phyloP scores from a whole-genome alignment of 2,113 vertebrate genomes.

The Heterocephalus glaber region DNA sequence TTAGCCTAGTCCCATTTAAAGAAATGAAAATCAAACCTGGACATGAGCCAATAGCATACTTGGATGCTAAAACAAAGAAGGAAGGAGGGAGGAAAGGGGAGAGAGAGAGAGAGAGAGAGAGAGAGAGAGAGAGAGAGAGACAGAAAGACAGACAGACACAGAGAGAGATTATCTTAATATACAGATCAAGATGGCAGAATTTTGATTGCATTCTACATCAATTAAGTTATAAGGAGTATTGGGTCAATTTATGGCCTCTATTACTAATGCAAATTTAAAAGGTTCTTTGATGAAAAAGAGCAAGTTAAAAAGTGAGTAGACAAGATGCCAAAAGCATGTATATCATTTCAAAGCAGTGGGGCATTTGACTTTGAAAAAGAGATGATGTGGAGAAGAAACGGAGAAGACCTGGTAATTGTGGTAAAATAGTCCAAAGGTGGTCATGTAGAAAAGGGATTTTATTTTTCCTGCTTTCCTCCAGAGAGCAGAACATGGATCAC shows the following conservation, averaged over 20 bases:
- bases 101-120: not conserved
- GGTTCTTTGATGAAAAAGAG: conserved; percentile 35
- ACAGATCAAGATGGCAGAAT: not conserved
- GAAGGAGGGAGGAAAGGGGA: too few relatives aligned
- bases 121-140: not conserved
- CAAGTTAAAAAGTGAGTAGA: not conserved
- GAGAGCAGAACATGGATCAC: not conserved
- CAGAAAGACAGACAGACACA: not conserved
- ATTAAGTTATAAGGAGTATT: not conserved
- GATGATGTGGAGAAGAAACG: not conserved
- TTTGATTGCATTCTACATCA: not conserved
- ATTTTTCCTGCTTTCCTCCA: not conserved
- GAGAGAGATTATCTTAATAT: not conserved
- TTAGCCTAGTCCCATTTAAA: conserved; percentile 27
- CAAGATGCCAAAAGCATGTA: not conserved
- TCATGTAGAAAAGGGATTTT: not conserved
- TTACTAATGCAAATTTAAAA: not conserved
- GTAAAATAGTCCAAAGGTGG: not conserved
- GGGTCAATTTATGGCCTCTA: not conserved
- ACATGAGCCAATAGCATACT: not conserved
- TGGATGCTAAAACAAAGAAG: not conserved
- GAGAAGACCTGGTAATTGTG: not conserved
- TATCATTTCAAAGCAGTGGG: not conserved
- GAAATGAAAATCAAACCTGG: conserved; percentile 43
- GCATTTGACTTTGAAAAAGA: not conserved